Conservation (phyloP, 2,888 invertebrate genomes). For the Ophion ellenae region DNA sequence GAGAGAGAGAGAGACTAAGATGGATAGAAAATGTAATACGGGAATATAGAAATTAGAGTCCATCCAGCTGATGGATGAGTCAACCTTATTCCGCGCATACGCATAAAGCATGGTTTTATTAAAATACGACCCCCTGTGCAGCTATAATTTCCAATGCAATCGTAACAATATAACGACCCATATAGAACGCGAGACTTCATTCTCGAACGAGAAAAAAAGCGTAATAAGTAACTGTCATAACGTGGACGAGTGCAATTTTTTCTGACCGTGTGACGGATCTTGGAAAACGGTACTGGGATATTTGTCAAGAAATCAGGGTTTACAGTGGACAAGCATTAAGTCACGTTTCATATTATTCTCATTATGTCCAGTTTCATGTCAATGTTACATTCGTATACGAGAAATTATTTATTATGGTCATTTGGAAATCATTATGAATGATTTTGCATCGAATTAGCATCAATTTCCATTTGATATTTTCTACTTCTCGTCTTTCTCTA, state of each 20-base stretch:
- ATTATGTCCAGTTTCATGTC: background rate
- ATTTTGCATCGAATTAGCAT: background rate
- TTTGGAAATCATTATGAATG: background rate
- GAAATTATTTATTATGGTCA: background rate
- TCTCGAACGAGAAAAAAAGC: constrained; percentile 34
- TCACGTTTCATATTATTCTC: background rate
- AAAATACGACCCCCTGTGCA: background rate
- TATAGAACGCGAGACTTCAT: background rate
- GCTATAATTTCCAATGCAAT: constrained; percentile 24
- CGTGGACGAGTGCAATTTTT: constrained; percentile 3
- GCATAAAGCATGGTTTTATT: constrained; percentile 20
- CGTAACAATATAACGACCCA: constrained; percentile 28
- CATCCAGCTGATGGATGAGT: constrained; percentile 39
- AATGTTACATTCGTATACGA: background rate
- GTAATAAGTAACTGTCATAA: constrained; percentile 1
- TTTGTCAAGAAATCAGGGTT: constrained; percentile 31
- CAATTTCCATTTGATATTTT: background rate
- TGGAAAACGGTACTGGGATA: constrained; percentile 22
- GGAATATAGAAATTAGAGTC: constrained; percentile 17
- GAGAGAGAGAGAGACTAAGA: background rate
- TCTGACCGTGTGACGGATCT: background rate
- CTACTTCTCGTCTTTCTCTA: background rate
- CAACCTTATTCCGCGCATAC: constrained; percentile 3
- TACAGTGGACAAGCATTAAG: background rate
- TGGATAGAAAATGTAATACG: constrained; percentile 24